These are phyloP conservation scores for Eulemur albifrons DNA, from an alignment of 2,797 vertebrate species.

Conservation along the genomic window DNA sequence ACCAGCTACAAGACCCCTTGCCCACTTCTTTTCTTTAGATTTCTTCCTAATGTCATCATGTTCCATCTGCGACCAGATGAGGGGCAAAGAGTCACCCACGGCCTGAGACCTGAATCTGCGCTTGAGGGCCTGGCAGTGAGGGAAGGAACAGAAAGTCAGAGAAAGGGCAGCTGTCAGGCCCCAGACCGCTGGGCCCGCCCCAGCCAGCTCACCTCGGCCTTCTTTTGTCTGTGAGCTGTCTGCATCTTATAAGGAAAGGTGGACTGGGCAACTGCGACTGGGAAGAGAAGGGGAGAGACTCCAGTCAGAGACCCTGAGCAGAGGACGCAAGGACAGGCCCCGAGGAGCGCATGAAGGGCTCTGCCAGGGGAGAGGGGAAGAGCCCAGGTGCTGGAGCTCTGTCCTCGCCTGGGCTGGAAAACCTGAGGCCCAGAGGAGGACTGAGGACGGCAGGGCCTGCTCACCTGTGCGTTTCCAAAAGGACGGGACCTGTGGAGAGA, in stretches of 20 bases:
- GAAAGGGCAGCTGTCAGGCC: fast-evolving
- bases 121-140: background rate
- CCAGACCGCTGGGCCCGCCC: fast-evolving
- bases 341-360: fast-evolving
- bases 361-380: background rate
- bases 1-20: fast-evolving
- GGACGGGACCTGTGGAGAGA: background rate
- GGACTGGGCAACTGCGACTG: background rate
- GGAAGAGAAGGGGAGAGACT: background rate
- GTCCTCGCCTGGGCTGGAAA: background rate
- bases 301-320: background rate
- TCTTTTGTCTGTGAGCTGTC: background rate
- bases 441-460: background rate
- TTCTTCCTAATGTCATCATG: fast-evolving
- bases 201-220: slow-evolving; percentile 8
- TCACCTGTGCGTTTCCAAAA: slow-evolving; percentile 1
- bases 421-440: background rate
- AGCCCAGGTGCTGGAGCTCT: background rate
- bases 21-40: background rate
- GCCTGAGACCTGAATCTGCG: slow-evolving; percentile 56
- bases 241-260: background rate
- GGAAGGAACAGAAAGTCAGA: background rate
- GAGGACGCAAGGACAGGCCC: fast-evolving
- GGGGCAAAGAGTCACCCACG: slow-evolving; percentile 46
- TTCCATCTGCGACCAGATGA: background rate